These are phyloP conservation scores for Spondyliosoma cantharus DNA, from an alignment of 2,797 vertebrate genomes.

Conservation along the genomic window DNA sequence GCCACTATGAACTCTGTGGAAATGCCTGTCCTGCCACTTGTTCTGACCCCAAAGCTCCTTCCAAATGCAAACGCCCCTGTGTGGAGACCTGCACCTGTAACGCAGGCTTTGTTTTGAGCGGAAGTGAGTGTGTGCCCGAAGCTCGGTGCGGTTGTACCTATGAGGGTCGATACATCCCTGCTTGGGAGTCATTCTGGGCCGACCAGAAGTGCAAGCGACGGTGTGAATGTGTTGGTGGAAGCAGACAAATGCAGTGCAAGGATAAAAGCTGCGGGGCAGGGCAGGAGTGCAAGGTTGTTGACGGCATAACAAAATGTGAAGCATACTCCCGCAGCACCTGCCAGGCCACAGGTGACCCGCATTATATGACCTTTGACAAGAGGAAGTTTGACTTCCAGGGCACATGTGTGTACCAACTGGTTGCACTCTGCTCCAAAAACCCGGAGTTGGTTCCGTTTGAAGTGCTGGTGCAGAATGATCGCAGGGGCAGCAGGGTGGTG, in stretches of 20 bases:
- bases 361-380: conserved; percentile 81
- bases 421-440: conserved; percentile 69
- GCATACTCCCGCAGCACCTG: conserved; percentile 76
- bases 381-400: conserved; percentile 78
- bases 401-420: conserved; percentile 80
- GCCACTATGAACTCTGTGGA: conserved; percentile 81
- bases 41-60: conserved; percentile 59
- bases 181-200: conserved; percentile 76
- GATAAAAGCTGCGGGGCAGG: conserved; percentile 61
- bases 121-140: conserved; percentile 65
- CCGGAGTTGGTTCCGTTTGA: conserved; percentile 75
- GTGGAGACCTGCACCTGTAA: conserved; percentile 81
- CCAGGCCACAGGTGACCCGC: conserved; percentile 75
- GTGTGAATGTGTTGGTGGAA: conserved; percentile 73
- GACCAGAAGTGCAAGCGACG: conserved; percentile 65
- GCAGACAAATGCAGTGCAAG: conserved; percentile 63
- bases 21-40: conserved; percentile 83
- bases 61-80: conserved; percentile 77
- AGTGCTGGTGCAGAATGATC: conserved; percentile 81
- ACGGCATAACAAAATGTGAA: conserved; percentile 74
- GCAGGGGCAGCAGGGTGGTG: conserved; percentile 71
- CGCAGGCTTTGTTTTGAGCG: conserved; percentile 76
- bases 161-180: conserved; percentile 71
- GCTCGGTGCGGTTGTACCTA: conserved; percentile 78
- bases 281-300: conserved; percentile 67